Percentiles rank a stretch among this genome's conserved stretches.
phyloP scores from a whole-genome alignment of 2,797 vertebrate species.

The Pangasius djambal region DNA sequence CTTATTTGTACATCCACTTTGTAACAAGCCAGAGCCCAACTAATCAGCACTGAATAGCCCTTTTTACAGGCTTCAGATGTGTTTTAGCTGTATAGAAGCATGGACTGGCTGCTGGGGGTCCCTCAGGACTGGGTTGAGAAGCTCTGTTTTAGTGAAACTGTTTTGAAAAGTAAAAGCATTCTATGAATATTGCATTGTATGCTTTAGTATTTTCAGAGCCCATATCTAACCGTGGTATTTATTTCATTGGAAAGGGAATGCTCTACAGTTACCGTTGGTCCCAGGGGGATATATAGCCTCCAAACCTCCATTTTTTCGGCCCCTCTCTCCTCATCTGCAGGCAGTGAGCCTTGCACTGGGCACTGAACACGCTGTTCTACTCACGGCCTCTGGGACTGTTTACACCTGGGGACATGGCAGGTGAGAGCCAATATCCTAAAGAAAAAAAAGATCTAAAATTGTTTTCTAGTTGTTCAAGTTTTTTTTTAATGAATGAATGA shows the following conservation, averaged over 20 bases:
- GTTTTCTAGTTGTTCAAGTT: neutral
- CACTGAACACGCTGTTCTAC: conserved; percentile 81
- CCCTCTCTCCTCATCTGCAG: conserved; percentile 70
- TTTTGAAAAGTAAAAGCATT: neutral
- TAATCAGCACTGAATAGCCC: neutral
- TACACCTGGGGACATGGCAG: conserved; percentile 88
- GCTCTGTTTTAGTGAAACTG: neutral
- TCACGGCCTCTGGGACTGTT: conserved; percentile 73
- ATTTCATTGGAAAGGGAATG: conserved; percentile 50
- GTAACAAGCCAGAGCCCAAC: neutral
- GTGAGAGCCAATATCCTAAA: conserved; percentile 66
- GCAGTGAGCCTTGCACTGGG: conserved; percentile 80
- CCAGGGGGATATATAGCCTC: conserved; percentile 76
- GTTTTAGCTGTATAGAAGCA: neutral
- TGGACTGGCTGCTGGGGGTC: neutral
- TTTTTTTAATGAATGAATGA: neutral
- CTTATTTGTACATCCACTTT: neutral
- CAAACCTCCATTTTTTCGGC: conserved; percentile 76
- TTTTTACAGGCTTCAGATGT: neutral
- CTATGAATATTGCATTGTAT: neutral
- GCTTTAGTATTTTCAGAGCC: neutral
- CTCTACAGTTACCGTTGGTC: conserved; percentile 78
- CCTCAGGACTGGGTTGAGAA: neutral
- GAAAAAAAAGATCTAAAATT: neutral
- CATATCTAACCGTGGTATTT: neutral